Conservation (phyloP, 2,797 vertebrate species). For the Perodicticus potto region DNA sequence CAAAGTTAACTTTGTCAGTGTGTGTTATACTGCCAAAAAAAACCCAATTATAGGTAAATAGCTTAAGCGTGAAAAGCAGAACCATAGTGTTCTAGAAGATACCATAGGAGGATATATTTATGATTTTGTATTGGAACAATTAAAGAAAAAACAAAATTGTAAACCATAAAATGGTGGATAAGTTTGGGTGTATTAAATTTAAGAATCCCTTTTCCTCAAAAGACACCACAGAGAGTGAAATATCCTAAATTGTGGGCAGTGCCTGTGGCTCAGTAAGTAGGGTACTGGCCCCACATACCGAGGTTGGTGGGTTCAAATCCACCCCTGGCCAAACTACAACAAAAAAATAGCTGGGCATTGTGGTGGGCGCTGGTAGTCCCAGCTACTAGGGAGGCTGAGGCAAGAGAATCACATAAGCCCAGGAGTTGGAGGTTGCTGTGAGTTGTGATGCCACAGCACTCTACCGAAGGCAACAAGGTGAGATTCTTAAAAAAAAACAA, state of each 20-base stretch:
- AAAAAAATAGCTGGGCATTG: too few species aligned
- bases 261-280: too few species aligned
- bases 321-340: too few species aligned
- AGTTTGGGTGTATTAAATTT: background rate
- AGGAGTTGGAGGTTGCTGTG: too few species aligned
- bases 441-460: too few species aligned
- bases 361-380: too few species aligned
- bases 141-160: background rate
- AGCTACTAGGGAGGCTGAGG: too few species aligned
- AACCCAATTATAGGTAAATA: background rate
- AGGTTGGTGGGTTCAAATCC: too few species aligned
- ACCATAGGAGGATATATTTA: background rate
- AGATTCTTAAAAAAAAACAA: too few species aligned
- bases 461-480: too few species aligned
- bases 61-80: slow-evolving; percentile 12
- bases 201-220: background rate
- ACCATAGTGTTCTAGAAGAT: background rate
- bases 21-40: background rate
- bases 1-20: background rate
- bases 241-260: background rate
- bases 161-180: background rate
- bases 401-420: too few species aligned
- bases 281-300: too few species aligned
- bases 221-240: background rate
- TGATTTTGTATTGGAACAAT: background rate